Evolutionary conservation across 2,888 invertebrate genomes (phyloP).

Genomic region (Andrena hattorfiana): DNA sequence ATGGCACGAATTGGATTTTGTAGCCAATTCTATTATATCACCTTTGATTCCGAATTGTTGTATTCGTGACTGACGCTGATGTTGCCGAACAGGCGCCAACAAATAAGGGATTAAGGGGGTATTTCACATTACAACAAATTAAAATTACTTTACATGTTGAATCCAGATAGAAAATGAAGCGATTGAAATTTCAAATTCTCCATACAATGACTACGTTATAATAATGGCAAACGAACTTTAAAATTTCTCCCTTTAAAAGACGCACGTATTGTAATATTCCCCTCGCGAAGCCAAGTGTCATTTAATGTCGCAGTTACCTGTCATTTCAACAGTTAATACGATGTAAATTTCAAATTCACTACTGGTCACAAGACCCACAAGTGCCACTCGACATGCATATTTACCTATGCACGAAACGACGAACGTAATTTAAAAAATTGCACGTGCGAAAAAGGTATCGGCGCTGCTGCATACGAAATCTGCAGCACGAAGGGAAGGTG

Average conservation of each 20-base stretch:
- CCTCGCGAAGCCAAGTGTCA: background rate
- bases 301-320: no score
- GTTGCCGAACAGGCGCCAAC: no score
- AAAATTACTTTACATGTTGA: no score
- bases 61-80: no score
- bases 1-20: no score
- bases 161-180: no score
- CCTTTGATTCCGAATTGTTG: no score
- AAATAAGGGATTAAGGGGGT: no score
- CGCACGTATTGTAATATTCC: slow-evolving; percentile 6
- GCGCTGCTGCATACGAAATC: slow-evolving; percentile 1
- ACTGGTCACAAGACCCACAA: background rate
- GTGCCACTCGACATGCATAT: slow-evolving; percentile 13
- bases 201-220: background rate
- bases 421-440: slow-evolving; percentile 14
- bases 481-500: background rate
- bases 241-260: slow-evolving; percentile 13
- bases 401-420: slow-evolving; percentile 28
- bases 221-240: background rate
- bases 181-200: no score
- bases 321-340: no score
- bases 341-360: background rate
- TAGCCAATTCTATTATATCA: no score
- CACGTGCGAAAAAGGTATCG: background rate
- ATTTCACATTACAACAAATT: no score